Conservation (phyloP, 2,888 invertebrate genomes). For the Lucinisca nassula region DNA sequence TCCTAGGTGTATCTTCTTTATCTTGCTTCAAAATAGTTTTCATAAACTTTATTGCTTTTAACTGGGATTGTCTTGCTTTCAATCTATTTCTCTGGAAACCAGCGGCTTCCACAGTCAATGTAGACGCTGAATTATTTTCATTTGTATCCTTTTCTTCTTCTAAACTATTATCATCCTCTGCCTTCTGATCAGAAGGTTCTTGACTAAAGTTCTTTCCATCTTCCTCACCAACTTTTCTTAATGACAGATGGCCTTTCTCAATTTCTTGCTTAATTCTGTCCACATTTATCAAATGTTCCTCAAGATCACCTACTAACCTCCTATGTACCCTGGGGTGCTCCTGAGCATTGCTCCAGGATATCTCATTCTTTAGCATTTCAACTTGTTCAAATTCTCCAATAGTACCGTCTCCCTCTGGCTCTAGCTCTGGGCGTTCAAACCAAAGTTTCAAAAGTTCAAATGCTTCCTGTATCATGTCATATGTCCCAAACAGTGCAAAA, state of each 20-base stretch:
- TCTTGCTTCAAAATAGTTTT: neutral
- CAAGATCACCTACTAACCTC: too few relatives aligned
- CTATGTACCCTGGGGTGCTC: too few relatives aligned
- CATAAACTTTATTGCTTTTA: neutral
- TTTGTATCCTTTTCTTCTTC: neutral
- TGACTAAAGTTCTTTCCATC: neutral
- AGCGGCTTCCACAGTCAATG: too few relatives aligned
- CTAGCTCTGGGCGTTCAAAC: slow-evolving; percentile 36
- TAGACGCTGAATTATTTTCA: neutral
- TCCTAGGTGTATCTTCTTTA: neutral
- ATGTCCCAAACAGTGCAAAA: slow-evolving; percentile 51
- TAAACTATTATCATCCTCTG: neutral
- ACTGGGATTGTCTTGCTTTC: neutral
- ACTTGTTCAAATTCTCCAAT: neutral
- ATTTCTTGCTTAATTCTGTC: slow-evolving; percentile 5
- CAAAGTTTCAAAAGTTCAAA: slow-evolving; percentile 49
- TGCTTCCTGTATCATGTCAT: slow-evolving; percentile 52
- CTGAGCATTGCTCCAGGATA: neutral
- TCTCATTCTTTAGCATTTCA: neutral
- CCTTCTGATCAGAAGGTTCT: neutral
- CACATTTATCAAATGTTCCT: neutral
- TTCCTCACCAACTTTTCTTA: neutral
- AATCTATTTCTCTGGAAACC: too few relatives aligned
- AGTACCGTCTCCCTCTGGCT: slow-evolving; percentile 32
- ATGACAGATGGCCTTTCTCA: neutral